Evolutionary conservation across 2,797 vertebrate genomes (phyloP).

Genomic region (Lepus oiostolus): DNA sequence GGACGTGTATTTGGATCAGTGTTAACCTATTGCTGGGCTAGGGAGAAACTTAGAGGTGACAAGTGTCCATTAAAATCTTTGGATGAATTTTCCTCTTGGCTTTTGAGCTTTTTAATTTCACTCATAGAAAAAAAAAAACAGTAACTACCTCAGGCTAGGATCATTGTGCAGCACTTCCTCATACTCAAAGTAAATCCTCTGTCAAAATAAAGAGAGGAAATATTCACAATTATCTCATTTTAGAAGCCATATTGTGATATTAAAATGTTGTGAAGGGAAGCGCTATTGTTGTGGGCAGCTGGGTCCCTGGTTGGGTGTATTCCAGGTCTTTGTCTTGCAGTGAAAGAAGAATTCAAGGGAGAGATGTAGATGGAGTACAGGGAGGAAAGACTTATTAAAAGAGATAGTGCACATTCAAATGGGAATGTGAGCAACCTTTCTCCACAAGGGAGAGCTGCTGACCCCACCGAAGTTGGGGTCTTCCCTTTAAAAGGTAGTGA

Average conservation of each 20-base stretch:
- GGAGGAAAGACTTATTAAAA: too few relatives aligned
- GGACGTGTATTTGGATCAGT: neutral
- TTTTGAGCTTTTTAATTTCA: slow-evolving; percentile 59
- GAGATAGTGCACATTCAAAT: too few relatives aligned
- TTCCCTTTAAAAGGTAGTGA: too few relatives aligned
- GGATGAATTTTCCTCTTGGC: slow-evolving; percentile 24
- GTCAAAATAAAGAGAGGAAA: neutral
- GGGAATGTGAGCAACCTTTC: too few relatives aligned
- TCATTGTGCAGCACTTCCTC: neutral
- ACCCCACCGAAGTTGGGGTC: too few relatives aligned
- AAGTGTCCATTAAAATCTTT: slow-evolving; percentile 48
- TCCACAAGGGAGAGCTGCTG: too few relatives aligned
- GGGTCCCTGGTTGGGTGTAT: too few relatives aligned
- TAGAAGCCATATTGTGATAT: neutral
- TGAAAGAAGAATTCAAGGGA: too few relatives aligned
- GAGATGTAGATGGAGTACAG: too few relatives aligned
- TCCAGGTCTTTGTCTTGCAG: too few relatives aligned
- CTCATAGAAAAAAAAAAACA: slow-evolving; percentile 30
- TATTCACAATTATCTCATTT: slow-evolving; percentile 1
- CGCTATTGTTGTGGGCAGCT: neutral
- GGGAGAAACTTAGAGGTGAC: neutral
- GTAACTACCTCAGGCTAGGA: neutral
- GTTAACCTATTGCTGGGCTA: neutral
- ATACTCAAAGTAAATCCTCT: neutral
- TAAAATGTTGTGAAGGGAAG: neutral